phyloP scores from a whole-genome alignment of 2,113 vertebrate genomes.

The Megalops atlanticus region DNA sequence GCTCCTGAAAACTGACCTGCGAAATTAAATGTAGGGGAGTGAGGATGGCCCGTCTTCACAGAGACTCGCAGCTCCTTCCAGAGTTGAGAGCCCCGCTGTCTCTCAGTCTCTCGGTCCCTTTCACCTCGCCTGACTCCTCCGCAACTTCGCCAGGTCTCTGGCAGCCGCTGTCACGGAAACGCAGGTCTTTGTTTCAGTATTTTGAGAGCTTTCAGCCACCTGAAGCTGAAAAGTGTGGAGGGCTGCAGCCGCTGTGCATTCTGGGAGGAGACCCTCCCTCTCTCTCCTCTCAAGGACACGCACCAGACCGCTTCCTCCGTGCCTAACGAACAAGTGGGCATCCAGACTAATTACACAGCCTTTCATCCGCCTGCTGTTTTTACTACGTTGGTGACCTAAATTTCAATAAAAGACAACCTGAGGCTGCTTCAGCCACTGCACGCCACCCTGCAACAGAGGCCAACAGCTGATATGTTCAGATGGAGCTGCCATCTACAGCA shows the following conservation, averaged over 20 bases:
- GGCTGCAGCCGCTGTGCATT: background rate
- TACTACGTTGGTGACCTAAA: background rate
- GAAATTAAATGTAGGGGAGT: slow-evolving; percentile 32
- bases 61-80: background rate
- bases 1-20: slow-evolving; percentile 34
- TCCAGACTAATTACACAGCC: background rate
- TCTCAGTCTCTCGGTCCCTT: slow-evolving; percentile 3
- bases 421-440: background rate
- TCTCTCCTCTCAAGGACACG: background rate
- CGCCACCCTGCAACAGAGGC: background rate
- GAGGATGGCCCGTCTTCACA: background rate
- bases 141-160: background rate
- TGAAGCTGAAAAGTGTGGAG: background rate
- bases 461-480: background rate
- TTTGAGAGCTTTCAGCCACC: background rate
- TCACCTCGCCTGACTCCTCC: background rate
- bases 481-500: too few species aligned
- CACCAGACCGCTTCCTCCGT: background rate
- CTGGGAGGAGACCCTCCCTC: background rate
- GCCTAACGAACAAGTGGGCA: background rate
- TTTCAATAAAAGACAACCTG: background rate
- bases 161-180: background rate
- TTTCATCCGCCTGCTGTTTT: background rate
- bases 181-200: background rate
- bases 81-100: background rate